Conservation (phyloP, 2,797 vertebrate genomes). For the Scomberomorus guttatus region DNA sequence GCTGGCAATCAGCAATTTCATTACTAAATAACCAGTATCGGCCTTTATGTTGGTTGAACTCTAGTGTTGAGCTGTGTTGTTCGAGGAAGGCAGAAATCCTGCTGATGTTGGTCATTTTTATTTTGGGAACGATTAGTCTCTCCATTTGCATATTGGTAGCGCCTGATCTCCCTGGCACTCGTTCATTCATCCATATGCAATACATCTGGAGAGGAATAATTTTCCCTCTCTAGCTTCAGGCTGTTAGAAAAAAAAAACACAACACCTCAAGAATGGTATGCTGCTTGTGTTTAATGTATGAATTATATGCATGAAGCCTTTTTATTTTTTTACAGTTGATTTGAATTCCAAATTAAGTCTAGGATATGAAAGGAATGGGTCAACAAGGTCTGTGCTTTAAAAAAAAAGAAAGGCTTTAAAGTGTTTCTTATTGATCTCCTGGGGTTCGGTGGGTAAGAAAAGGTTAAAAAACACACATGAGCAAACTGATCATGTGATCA, state of each 20-base stretch:
- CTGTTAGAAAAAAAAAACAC: slow-evolving; percentile 49
- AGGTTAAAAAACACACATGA: slow-evolving; percentile 59
- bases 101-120: slow-evolving; percentile 84
- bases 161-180: slow-evolving; percentile 67
- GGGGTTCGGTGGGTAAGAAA: slow-evolving; percentile 24
- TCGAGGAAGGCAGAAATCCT: slow-evolving; percentile 70
- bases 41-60: slow-evolving; percentile 41
- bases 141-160: slow-evolving; percentile 77
- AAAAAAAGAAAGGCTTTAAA: slow-evolving; percentile 54
- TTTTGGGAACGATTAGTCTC: slow-evolving; percentile 80
- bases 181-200: slow-evolving; percentile 82
- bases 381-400: slow-evolving; percentile 59
- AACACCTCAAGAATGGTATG: slow-evolving; percentile 66
- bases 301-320: slow-evolving; percentile 74
- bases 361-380: slow-evolving; percentile 68
- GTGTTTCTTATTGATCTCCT: slow-evolving; percentile 56
- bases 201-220: slow-evolving; percentile 73
- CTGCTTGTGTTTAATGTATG: slow-evolving; percentile 72
- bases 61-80: slow-evolving; percentile 50
- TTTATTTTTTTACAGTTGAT: slow-evolving; percentile 65
- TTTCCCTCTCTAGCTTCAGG: slow-evolving; percentile 65
- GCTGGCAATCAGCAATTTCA: slow-evolving; percentile 7
- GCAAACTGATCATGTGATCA: slow-evolving; percentile 58
- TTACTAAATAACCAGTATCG: not conserved
- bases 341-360: slow-evolving; percentile 74